These are phyloP conservation scores for Grammomys surdaster DNA, from an alignment of 2,113 vertebrate species.

Conservation along the genomic window DNA sequence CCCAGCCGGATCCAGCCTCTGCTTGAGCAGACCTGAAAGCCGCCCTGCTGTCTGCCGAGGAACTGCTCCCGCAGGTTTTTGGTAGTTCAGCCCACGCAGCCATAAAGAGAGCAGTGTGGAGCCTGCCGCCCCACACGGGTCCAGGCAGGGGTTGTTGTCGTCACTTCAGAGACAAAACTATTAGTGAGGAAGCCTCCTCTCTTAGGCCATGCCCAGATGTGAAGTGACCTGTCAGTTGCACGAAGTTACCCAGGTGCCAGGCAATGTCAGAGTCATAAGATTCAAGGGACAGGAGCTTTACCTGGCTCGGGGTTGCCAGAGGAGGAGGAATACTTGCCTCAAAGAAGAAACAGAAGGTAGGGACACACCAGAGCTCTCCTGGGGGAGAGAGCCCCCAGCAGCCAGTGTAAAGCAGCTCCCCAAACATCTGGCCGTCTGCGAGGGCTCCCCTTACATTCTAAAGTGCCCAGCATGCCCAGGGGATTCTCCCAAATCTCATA, in stretches of 20 bases:
- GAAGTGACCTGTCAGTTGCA: accelerated
- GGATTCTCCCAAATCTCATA: not conserved
- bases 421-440: not conserved
- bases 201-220: not conserved
- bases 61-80: accelerated
- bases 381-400: not conserved
- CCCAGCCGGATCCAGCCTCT: not conserved
- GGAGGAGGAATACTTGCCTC: not conserved
- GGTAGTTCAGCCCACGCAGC: accelerated
- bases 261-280: accelerated
- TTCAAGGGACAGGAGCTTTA: accelerated
- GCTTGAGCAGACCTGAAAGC: not conserved
- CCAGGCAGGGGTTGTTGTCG: accelerated
- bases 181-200: not conserved
- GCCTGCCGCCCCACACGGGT: accelerated
- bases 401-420: not conserved
- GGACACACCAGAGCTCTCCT: accelerated
- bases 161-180: not conserved
- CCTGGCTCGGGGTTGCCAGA: not conserved
- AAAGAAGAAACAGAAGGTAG: too few relatives aligned
- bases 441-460: not conserved
- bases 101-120: accelerated
- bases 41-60: accelerated
- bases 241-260: accelerated
- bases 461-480: not conserved